Percentiles rank a stretch among this genome's conserved stretches.
phyloP scores from a whole-genome alignment of 2,797 vertebrate species.

The Takifugu rubripes region DNA sequence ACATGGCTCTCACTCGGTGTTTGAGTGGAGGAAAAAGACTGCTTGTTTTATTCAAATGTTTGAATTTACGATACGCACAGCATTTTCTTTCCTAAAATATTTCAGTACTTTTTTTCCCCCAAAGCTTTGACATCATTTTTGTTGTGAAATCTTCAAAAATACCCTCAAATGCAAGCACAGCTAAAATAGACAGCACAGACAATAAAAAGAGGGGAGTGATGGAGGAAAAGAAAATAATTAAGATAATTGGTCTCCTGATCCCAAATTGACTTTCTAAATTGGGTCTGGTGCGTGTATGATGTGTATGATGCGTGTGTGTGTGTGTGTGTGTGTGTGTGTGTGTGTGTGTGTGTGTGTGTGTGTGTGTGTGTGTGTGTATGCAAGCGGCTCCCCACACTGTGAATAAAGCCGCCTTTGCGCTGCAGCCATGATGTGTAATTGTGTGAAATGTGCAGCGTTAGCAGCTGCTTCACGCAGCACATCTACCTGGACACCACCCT shows the following conservation, averaged over 20 bases:
- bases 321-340: conserved; percentile 1
- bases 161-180: conserved; percentile 65
- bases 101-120: conserved; percentile 17
- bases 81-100: conserved; percentile 3
- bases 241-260: conserved; percentile 79
- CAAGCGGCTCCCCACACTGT: conserved; percentile 18
- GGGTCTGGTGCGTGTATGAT: conserved; percentile 24
- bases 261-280: conserved; percentile 73
- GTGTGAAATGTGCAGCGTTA: conserved; percentile 39
- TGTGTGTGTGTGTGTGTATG: conserved; percentile 18
- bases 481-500: conserved; percentile 30
- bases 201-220: conserved; percentile 58
- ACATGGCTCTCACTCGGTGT: conserved; percentile 48
- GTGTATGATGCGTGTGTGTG: conserved; percentile 28
- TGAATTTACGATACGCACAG: conserved; percentile 39
- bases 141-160: conserved; percentile 60
- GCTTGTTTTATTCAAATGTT: conserved; percentile 23
- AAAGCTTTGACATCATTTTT: conserved; percentile 59
- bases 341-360: conserved; percentile 14
- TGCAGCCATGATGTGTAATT: conserved; percentile 30
- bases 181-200: conserved; percentile 66
- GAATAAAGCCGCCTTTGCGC: conserved; percentile 24
- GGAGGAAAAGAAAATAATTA: conserved; percentile 71
- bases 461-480: conserved; percentile 26
- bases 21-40: conserved; percentile 55